phyloP scores from a whole-genome alignment of 2,888 invertebrate genomes.

The Pristionchus arcanus region DNA sequence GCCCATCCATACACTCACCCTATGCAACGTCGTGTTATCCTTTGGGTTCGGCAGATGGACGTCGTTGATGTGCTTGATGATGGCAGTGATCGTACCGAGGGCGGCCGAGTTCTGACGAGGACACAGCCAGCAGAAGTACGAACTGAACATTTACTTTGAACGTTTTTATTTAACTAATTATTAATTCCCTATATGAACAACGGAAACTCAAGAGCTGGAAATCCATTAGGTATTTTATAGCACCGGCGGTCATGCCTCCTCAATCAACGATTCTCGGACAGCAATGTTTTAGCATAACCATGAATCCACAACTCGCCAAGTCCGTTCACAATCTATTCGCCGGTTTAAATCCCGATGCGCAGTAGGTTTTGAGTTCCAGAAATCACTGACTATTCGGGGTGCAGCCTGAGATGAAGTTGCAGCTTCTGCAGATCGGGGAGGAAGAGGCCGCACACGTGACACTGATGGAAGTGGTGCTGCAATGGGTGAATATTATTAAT shows the following conservation, averaged over 20 bases:
- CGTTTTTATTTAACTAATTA: too few relatives aligned
- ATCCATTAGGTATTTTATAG: too few relatives aligned
- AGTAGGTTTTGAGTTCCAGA: background rate
- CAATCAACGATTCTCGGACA: too few relatives aligned
- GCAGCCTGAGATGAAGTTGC: background rate
- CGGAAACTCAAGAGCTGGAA: too few relatives aligned
- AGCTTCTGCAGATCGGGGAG: background rate
- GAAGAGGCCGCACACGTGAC: background rate
- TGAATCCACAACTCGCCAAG: too few relatives aligned
- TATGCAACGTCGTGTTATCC: background rate
- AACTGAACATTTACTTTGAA: background rate
- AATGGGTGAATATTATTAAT: background rate
- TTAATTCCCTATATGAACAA: too few relatives aligned
- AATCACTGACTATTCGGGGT: background rate
- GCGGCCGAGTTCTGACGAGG: background rate
- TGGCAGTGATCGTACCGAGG: background rate
- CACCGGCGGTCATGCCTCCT: too few relatives aligned
- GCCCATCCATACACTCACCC: background rate
- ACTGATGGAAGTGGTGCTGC: background rate
- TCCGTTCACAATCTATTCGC: too few relatives aligned
- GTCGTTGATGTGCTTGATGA: background rate
- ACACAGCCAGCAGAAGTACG: constrained; percentile 19
- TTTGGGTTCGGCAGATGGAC: background rate
- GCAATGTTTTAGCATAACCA: too few relatives aligned
- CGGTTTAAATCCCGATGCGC: too few relatives aligned